A percentile compares a stretch with the other conserved stretches of the same genome.
Conservation (phyloP, 2,797 vertebrate genomes). For the Sebastes diploproa region DNA sequence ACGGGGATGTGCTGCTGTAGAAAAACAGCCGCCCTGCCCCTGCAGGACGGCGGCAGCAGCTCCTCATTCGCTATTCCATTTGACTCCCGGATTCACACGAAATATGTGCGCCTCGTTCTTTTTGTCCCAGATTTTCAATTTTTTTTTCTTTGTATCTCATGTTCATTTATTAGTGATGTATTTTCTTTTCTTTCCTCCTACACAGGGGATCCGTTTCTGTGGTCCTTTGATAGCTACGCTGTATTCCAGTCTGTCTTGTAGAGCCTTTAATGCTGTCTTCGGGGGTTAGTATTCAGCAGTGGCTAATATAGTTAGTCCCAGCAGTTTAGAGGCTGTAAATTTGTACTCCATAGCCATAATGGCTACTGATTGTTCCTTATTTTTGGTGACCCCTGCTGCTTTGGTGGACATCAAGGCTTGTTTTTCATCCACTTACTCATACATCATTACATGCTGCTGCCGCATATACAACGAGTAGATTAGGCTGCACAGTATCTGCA, state of each 20-base stretch:
- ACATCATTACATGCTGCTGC: constrained; percentile 44
- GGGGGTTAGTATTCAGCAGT: constrained; percentile 57
- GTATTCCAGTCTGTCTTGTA: constrained; percentile 64
- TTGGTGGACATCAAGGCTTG: constrained; percentile 51
- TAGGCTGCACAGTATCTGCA: constrained; percentile 29
- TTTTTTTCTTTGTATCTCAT: constrained; percentile 68
- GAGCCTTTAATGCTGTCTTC: constrained; percentile 75
- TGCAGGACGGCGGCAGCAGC: constrained; percentile 70
- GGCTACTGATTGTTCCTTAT: constrained; percentile 34
- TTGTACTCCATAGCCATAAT: constrained; percentile 28
- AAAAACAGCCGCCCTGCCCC: constrained; percentile 77
- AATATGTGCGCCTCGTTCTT: constrained; percentile 70
- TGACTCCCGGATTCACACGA: constrained; percentile 81
- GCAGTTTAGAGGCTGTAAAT: constrained; percentile 59
- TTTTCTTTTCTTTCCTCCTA: constrained; percentile 64
- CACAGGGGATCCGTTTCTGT: constrained; percentile 65
- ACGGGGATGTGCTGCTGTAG: constrained; percentile 80
- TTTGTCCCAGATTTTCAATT: constrained; percentile 73
- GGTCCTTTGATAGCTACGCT: constrained; percentile 71
- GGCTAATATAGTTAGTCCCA: constrained; percentile 64
- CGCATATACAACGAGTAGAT: constrained; percentile 33
- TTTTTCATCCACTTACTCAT: constrained; percentile 53
- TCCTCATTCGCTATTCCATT: constrained; percentile 89
- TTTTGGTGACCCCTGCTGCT: constrained; percentile 60
- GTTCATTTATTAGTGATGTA: constrained; percentile 85